Evolutionary conservation across 2,888 invertebrate species (phyloP).

Genomic region (Metellina segmentata): DNA sequence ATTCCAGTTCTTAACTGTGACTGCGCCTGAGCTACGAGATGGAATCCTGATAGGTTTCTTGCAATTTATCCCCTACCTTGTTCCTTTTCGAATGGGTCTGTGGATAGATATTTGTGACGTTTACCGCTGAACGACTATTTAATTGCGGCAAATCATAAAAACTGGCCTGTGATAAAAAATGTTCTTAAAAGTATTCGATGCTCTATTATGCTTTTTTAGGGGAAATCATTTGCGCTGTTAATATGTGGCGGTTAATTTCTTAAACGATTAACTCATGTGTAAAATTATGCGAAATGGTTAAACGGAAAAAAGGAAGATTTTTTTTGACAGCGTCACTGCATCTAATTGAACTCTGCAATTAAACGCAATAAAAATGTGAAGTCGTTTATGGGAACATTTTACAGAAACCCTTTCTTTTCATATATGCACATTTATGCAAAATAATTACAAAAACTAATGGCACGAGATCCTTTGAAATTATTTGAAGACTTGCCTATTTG

Average conservation of each 20-base stretch:
- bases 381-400: not conserved
- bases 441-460: too few relatives aligned
- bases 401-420: not conserved
- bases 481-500: too few relatives aligned
- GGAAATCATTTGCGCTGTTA: not conserved
- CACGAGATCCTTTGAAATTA: too few relatives aligned
- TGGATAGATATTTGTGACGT: not conserved
- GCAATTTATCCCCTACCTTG: not conserved
- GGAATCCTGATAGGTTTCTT: not conserved
- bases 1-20: conserved; percentile 41
- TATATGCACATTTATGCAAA: not conserved
- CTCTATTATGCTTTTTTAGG: not conserved
- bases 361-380: not conserved
- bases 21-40: conserved; percentile 12
- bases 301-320: not conserved
- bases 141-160: not conserved
- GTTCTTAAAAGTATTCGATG: not conserved
- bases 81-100: not conserved
- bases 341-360: not conserved
- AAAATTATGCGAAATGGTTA: not conserved
- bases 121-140: not conserved
- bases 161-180: not conserved
- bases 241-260: not conserved
- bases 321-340: not conserved
- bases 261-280: not conserved